These are phyloP conservation scores for Myopa testacea DNA, from an alignment of 2,888 invertebrate species.

Conservation along the genomic window DNA sequence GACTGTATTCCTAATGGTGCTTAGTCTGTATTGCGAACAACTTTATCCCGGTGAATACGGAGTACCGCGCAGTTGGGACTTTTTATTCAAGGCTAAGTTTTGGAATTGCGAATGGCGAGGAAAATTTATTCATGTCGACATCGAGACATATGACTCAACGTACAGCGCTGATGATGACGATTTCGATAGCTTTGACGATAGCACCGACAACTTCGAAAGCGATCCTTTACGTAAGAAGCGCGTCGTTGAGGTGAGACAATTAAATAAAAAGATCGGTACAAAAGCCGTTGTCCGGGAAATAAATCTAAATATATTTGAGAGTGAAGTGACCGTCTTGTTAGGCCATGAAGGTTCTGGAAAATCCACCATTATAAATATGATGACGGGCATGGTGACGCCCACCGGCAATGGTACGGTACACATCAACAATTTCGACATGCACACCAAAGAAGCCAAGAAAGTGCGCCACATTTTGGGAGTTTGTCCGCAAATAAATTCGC, in stretches of 20 bases:
- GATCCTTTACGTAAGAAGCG: slow-evolving; percentile 63
- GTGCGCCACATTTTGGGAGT: slow-evolving; percentile 79
- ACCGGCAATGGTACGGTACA: slow-evolving; percentile 74
- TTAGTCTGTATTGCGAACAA: slow-evolving; percentile 87
- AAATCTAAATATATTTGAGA: slow-evolving; percentile 82
- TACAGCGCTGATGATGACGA: neutral
- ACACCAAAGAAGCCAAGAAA: slow-evolving; percentile 70
- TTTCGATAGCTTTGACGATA: neutral
- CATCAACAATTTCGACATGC: slow-evolving; percentile 78
- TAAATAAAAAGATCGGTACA: slow-evolving; percentile 73
- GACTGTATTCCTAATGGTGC: slow-evolving; percentile 71
- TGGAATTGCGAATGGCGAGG: slow-evolving; percentile 27
- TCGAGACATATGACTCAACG: neutral
- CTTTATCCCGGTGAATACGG: slow-evolving; percentile 87
- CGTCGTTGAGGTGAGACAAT: slow-evolving; percentile 71
- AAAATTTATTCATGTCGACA: slow-evolving; percentile 37
- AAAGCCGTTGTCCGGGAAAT: slow-evolving; percentile 75
- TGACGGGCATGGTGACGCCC: slow-evolving; percentile 81
- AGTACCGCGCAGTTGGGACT: slow-evolving; percentile 83
- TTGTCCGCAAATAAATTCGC: slow-evolving; percentile 85
- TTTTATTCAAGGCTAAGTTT: slow-evolving; percentile 70
- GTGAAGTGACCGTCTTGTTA: slow-evolving; percentile 85
- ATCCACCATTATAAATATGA: slow-evolving; percentile 91
- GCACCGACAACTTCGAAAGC: slow-evolving; percentile 35
- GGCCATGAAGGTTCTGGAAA: slow-evolving; percentile 87